phyloP scores from a whole-genome alignment of 2,888 invertebrate species.

The Autographa pulchrina region DNA sequence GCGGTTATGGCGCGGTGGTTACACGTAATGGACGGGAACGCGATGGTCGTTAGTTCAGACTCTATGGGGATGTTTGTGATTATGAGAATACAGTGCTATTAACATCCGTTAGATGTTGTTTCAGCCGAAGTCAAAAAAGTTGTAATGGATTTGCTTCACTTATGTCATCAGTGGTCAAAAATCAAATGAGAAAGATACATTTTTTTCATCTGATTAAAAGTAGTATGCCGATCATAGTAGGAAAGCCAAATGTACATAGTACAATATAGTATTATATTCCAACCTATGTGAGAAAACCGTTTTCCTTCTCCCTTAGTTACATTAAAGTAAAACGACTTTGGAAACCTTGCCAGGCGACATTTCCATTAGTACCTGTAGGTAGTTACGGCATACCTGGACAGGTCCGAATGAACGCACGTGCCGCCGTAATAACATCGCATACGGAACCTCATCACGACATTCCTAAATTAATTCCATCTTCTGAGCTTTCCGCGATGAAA shows the following conservation, averaged over 20 bases:
- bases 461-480: constrained; percentile 37
- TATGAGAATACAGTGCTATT: background rate
- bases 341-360: background rate
- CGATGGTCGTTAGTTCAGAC: constrained; percentile 17
- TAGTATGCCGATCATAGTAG: no score
- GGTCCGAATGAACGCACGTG: constrained; percentile 31
- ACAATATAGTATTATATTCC: no score
- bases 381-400: constrained; percentile 28
- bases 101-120: background rate
- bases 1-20: constrained; percentile 20
- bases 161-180: no score
- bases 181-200: no score
- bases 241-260: no score
- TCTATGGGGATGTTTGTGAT: constrained; percentile 7
- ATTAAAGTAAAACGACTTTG: background rate
- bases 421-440: constrained; percentile 27
- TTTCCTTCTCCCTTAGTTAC: background rate
- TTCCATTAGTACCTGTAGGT: background rate
- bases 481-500: constrained; percentile 19
- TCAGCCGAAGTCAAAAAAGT: background rate
- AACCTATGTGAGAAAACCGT: no score
- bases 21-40: constrained; percentile 9
- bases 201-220: no score
- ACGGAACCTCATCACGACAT: constrained; percentile 27
- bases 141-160: background rate